Conservation (phyloP, 2,888 invertebrate genomes). For the Eurytoma adleriae region DNA sequence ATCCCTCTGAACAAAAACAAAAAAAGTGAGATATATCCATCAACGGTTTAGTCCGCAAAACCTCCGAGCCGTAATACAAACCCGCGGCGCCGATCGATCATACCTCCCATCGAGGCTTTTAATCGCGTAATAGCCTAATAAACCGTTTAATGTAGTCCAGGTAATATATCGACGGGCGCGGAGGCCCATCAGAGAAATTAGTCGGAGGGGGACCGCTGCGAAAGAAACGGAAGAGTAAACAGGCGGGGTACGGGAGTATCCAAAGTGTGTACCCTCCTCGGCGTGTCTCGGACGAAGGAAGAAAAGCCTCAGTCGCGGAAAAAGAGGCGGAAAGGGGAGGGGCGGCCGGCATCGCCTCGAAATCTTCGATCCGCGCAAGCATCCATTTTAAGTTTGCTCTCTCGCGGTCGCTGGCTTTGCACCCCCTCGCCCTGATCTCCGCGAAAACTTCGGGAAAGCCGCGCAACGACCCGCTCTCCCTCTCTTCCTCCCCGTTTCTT, state of each 20-base stretch:
- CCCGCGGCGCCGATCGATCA: slow-evolving; percentile 15
- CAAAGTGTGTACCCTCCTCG: slow-evolving; percentile 33
- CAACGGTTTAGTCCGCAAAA: not conserved
- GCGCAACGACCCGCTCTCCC: not conserved
- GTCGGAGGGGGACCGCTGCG: not conserved
- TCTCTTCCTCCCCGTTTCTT: not conserved
- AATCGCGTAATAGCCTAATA: slow-evolving; percentile 40
- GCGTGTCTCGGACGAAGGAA: not conserved
- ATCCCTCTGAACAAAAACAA: not conserved
- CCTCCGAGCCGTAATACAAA: not conserved
- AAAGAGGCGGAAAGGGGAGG: slow-evolving; percentile 38
- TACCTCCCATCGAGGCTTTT: slow-evolving; percentile 15
- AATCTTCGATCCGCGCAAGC: slow-evolving; percentile 30
- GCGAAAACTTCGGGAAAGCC: slow-evolving; percentile 39
- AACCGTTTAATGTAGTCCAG: slow-evolving; percentile 24
- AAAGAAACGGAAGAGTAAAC: slow-evolving; percentile 24
- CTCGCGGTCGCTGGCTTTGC: slow-evolving; percentile 24
- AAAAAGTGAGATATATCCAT: not conserved
- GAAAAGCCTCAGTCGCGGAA: slow-evolving; percentile 24
- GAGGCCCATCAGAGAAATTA: slow-evolving; percentile 42
- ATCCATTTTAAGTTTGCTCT: slow-evolving; percentile 49
- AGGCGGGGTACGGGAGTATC: slow-evolving; percentile 24
- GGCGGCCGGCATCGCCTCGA: slow-evolving; percentile 26
- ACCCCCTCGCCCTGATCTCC: slow-evolving; percentile 33
- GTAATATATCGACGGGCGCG: slow-evolving; percentile 15